Base-by-base conservation (phyloP, 2,797 vertebrate species). In the Lithobates sylvaticus region DNA sequence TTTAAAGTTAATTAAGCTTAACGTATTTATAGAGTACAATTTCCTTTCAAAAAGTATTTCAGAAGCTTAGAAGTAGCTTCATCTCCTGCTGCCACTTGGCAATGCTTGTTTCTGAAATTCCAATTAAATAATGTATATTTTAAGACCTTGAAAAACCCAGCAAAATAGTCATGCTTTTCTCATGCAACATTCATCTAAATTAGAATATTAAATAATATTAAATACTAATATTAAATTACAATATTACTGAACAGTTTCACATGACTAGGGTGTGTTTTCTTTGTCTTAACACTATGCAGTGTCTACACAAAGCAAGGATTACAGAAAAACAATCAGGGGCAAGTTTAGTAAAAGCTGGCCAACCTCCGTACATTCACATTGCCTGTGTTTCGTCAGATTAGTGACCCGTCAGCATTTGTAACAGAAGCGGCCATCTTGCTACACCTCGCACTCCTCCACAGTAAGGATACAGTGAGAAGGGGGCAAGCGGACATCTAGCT, bases 1-100 rank as follows among this genome's bases (percentile, higher is more conserved):
- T 26, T 26, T 47, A 70, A 70, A 54, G 44, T 71, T 80, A 70
- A 80, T 80, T 61, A 81, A 61, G 68, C 65, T 36, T 81, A 58
- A 81, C 34, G 23, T 81, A 72, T 81, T 61, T 61, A 39, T 71
- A 50, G 67, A 34, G 69, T 39, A 72, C 54, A 26, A 81, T 34
- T 70, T 81, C 68, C 68, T 58, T 72, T 72, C 47, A 39, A 36
- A 67, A 61, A 72, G 68, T 27, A 13, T 58, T 81, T 21, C 44
- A 47, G 47, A 34, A 50, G 18, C 68, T 26, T 81, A 7, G 26
- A 32, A 39, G 79, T 47, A 10, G 23, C 29, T 58, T n/a, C 68
- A 18, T 32, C 67, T 27, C 13, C 32, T 71, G 13, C 47, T 71
- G 78, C 47, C 23, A 32, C 32, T 32, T 58, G 44, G 67, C 78